Conservation (phyloP, 1,140 invertebrate genomes). For the Epicauta chinensis region DNA sequence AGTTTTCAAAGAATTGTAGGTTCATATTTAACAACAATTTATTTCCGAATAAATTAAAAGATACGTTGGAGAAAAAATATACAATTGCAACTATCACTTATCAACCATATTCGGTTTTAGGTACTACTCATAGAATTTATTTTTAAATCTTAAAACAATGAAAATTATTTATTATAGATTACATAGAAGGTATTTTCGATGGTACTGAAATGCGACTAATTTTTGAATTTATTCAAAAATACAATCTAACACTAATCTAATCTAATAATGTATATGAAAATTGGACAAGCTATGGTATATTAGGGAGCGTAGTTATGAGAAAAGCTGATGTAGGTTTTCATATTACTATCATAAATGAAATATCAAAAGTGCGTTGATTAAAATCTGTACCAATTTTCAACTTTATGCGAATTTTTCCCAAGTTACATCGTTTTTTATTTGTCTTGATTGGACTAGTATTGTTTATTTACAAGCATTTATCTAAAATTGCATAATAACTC, state of each 20-base stretch:
- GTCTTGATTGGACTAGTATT: no score
- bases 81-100: slow-evolving; percentile 18
- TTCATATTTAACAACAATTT: slow-evolving; percentile 12
- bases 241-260: neutral
- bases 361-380: no score
- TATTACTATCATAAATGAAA: no score
- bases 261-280: neutral
- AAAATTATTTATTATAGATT: neutral
- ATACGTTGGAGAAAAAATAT: slow-evolving; percentile 12
- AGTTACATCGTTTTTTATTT: no score
- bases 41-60: slow-evolving; percentile 19
- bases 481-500: no score
- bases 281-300: neutral
- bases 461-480: no score
- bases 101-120: slow-evolving; percentile 17
- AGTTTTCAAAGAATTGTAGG: slow-evolving; percentile 15
- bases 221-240: slow-evolving; percentile 5
- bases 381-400: no score
- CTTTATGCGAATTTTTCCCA: no score
- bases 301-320: no score
- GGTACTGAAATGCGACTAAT: slow-evolving; percentile 4
- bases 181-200: neutral
- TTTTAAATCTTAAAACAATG: neutral
- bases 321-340: no score
- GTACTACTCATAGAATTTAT: slow-evolving; percentile 8